A percentile compares a stretch with the other conserved stretches of the same genome.
Conservation (phyloP, 1,140 invertebrate species). For the Thalassaphorura encarpata region DNA sequence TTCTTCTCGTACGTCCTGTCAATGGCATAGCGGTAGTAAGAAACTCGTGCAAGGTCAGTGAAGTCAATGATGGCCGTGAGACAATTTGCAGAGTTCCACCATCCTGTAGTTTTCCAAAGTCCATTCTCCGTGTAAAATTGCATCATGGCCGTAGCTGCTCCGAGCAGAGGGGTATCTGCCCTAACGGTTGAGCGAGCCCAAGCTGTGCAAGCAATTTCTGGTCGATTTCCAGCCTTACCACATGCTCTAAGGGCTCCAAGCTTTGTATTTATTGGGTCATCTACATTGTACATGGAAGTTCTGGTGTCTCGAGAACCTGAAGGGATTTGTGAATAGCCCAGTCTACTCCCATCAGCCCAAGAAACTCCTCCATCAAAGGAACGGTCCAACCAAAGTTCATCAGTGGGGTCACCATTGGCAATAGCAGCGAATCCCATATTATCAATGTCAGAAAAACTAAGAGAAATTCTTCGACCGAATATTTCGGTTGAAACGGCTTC, state of each 20-base stretch:
- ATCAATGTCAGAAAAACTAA: conserved; percentile 17
- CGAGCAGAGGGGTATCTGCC: conserved; percentile 8
- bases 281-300: conserved; percentile 21
- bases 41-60: conserved; percentile 1
- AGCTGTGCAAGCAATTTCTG: conserved; percentile 20
- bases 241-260: conserved; percentile 23
- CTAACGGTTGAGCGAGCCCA: conserved; percentile 22
- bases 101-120: conserved; percentile 24
- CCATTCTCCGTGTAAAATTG: conserved; percentile 20
- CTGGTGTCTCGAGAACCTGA: not conserved
- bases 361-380: conserved; percentile 18
- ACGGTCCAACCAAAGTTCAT: conserved; percentile 20
- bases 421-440: conserved; percentile 23
- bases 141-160: conserved; percentile 29
- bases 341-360: conserved; percentile 10
- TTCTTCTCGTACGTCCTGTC: conserved; percentile 25
- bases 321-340: conserved; percentile 8
- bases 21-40: conserved; percentile 12
- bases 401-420: conserved; percentile 9
- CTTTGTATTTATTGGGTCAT: conserved; percentile 4
- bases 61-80: conserved; percentile 27
- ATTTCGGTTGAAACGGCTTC: not conserved
- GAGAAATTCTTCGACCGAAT: not conserved
- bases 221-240: conserved; percentile 13
- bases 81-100: conserved; percentile 29